A percentile compares a stretch with the other conserved stretches of the same genome.
These are phyloP conservation scores for Nymphalis c-album DNA, from an alignment of 2,888 invertebrate genomes.

Conservation along the genomic window DNA sequence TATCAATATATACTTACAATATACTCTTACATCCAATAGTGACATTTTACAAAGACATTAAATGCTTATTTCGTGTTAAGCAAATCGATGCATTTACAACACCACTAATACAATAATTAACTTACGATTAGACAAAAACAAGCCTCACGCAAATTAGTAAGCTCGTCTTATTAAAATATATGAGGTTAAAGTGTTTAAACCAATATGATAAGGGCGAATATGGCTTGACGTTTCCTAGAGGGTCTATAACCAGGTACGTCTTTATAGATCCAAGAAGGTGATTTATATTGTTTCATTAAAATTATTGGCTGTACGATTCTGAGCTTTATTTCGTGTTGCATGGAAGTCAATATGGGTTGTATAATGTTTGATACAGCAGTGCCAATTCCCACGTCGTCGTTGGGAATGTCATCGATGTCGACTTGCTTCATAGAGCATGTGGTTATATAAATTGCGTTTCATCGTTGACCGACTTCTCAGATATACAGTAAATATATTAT, in stretches of 20 bases:
- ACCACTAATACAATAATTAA: no score
- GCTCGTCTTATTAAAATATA: neutral
- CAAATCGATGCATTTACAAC: no score
- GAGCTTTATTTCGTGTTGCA: neutral
- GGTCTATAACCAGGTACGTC: neutral
- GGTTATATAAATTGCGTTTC: conserved; percentile 11
- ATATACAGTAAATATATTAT: neutral
- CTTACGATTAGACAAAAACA: no score
- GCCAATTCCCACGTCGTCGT: conserved; percentile 8
- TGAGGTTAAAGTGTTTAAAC: neutral
- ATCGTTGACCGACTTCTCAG: conserved; percentile 1
- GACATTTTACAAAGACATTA: no score
- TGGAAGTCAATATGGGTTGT: neutral
- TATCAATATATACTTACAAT: no score
- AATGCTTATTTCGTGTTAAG: no score
- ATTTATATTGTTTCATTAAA: neutral
- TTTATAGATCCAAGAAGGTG: neutral
- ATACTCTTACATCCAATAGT: no score
- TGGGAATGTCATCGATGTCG: conserved; percentile 5
- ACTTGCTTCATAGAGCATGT: conserved; percentile 7
- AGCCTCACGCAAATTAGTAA: no score
- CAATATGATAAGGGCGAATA: neutral
- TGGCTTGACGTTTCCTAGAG: neutral
- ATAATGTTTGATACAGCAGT: neutral
- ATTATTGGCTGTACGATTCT: neutral